Evolutionary conservation across 2,113 vertebrate species (phyloP).

Genomic region (Penelope pileata): DNA sequence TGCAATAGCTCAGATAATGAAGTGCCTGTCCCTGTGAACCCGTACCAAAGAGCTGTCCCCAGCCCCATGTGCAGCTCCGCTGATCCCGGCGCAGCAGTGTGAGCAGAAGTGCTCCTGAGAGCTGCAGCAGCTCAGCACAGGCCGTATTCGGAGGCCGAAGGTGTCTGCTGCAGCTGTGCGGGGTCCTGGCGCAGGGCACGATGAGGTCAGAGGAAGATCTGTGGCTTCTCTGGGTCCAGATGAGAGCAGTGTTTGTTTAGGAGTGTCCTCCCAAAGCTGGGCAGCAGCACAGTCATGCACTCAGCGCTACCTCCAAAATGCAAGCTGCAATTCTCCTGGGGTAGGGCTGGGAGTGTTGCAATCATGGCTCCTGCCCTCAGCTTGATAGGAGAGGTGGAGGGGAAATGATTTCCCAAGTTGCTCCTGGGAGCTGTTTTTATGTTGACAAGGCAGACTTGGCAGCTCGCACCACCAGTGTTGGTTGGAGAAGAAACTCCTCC

Average conservation of each 20-base stretch:
- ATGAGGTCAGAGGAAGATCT: conserved; percentile 83
- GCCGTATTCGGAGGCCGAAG: conserved; percentile 54
- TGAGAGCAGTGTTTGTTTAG: conserved; percentile 71
- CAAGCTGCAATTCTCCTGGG: neutral
- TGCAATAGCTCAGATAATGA: neutral
- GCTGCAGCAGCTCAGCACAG: neutral
- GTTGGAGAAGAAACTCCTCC: neutral
- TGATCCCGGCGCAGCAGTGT: neutral
- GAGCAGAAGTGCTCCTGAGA: neutral
- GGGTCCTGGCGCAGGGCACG: conserved; percentile 64
- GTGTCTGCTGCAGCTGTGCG: conserved; percentile 66
- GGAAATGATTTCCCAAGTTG: conserved; percentile 5
- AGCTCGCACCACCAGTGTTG: neutral
- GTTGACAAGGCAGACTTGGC: neutral
- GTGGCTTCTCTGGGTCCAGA: conserved; percentile 71
- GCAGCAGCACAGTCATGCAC: neutral
- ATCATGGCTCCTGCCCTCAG: neutral
- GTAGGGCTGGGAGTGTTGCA: neutral
- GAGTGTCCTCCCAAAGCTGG: conserved; percentile 57
- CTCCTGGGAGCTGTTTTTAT: neutral
- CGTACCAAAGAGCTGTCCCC: neutral
- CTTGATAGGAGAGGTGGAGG: conserved; percentile 1
- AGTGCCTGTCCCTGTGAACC: neutral
- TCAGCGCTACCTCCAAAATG: neutral
- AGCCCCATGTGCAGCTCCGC: neutral